Base-by-base conservation (phyloP, 2,797 vertebrate genomes). In the Hypotaenidia philippensis region DNA sequence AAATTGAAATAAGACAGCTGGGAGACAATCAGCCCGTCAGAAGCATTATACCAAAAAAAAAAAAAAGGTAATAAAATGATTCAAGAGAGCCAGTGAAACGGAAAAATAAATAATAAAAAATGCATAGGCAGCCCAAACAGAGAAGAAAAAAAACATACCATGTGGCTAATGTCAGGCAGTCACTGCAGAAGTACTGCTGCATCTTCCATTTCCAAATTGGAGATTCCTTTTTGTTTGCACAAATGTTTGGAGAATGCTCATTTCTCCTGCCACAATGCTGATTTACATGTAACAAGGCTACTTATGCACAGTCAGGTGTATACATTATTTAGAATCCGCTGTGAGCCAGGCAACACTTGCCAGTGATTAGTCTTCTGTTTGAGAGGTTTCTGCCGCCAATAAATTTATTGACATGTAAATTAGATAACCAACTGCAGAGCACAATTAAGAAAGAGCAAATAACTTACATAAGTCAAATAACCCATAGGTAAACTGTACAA, bases 351-450 rank as follows among this genome's bases (percentile, higher is more conserved):
- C 5, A 17, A 79, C 25, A 20, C 12, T 87, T 83, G 20, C 50
- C 36, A 87, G 59, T 52, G 31, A 91, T 83, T 63, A 90, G 44
- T 90, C 63, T 85, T 61, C 63, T 83, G n/a, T 52, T 81, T 40
- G 40, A 91, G 29, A 85, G 53, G 16, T 13, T 94, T 93, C 61
- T 68, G 45, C 47, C 3, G 3, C 53, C 69, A 76, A 78, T 40
- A 70, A 83, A 89, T 83, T 68, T 88, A 76, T 47, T 78, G 59
- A 65, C 31, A 59, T 63, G 44, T 40, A 94, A 93, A 88, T 94
- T 84, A 93, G 52, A 31, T n/a, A 87, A 69, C 41, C 65, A 79
- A 90, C 31, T 25, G 59, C 55, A 90, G 25, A 90, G 19, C 5
- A 83, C 34, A 72, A 59, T 61, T 85, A 88, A 79, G 41, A 86